phyloP scores from a whole-genome alignment of 2,797 vertebrate genomes.

The Rhabdophis nuchalis region DNA sequence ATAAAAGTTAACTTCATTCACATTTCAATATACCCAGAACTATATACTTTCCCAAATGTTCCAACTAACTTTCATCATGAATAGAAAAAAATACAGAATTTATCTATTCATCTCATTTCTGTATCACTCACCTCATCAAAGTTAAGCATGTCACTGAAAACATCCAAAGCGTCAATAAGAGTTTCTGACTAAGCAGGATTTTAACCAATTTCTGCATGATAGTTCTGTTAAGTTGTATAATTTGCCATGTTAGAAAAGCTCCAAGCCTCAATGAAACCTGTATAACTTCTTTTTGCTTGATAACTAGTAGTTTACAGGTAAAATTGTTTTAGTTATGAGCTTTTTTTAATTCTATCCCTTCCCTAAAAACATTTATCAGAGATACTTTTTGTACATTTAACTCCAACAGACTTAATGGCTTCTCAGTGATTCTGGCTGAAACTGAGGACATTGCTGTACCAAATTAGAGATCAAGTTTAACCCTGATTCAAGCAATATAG shows the following conservation, averaged over 20 bases:
- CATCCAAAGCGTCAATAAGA: neutral
- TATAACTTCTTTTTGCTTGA: neutral
- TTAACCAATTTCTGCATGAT: neutral
- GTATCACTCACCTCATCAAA: neutral
- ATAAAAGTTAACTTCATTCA: neutral
- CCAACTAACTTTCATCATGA: neutral
- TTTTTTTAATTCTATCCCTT: neutral
- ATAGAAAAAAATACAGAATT: neutral
- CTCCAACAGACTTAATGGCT: neutral
- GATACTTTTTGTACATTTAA: neutral
- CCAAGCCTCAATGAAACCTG: neutral
- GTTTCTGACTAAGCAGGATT: neutral
- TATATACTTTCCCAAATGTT: neutral
- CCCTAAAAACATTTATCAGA: neutral
- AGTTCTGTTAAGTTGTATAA: neutral
- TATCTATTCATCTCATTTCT: neutral
- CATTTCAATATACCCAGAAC: neutral
- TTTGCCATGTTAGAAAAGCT: neutral
- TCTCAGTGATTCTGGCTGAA: neutral
- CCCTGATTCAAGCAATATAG: neutral
- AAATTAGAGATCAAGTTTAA: neutral
- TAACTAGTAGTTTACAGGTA: neutral
- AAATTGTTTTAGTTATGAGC: neutral
- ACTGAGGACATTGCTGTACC: neutral
- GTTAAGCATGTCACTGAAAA: neutral